Evolutionary conservation across 2,113 vertebrate species (phyloP).

Genomic region (Amblyopsis rosae): DNA sequence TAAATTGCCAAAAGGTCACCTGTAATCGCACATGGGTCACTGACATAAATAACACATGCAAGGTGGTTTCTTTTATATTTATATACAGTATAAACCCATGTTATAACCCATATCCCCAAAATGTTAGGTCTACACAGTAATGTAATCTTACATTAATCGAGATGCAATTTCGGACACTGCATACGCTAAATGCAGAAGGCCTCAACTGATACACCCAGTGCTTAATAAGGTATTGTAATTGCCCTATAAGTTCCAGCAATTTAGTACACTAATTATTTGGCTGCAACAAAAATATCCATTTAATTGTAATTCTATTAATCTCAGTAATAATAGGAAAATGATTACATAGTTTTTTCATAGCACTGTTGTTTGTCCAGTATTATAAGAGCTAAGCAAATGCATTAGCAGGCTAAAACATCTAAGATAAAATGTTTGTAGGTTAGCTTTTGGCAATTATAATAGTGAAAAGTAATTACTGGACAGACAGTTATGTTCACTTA

Average conservation of each 20-base stretch:
- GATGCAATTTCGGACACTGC: too few relatives aligned
- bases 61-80: conserved; percentile 17
- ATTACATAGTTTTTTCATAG: too few relatives aligned
- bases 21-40: conserved; percentile 56
- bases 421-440: conserved; percentile 23
- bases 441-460: too few relatives aligned
- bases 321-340: too few relatives aligned
- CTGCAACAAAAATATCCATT: too few relatives aligned
- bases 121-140: not conserved
- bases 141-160: not conserved
- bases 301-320: too few relatives aligned
- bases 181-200: not conserved
- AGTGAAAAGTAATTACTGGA: too few relatives aligned
- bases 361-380: too few relatives aligned
- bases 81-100: not conserved
- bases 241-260: too few relatives aligned
- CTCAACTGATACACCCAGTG: conserved; percentile 5
- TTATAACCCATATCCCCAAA: conserved; percentile 19
- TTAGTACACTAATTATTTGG: conserved; percentile 1
- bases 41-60: conserved; percentile 51
- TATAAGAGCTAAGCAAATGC: not conserved
- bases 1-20: conserved; percentile 61
- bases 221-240: conserved; percentile 9
- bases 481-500: too few relatives aligned
- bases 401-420: conserved; percentile 2